Base-by-base conservation (phyloP, 2,113 vertebrate genomes). In the Collichthys lucidus region DNA sequence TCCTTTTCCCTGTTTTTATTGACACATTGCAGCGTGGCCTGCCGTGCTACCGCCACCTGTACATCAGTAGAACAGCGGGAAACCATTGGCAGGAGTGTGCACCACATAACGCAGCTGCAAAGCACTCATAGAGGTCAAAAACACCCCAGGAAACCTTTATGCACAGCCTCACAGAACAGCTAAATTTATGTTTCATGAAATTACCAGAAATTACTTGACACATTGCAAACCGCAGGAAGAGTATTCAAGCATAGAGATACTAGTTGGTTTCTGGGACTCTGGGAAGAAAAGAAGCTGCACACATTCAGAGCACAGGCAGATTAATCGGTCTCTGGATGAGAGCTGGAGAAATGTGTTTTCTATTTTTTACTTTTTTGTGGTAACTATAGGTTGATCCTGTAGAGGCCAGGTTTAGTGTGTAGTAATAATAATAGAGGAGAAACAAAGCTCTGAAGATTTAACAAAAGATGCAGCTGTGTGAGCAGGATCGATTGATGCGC, bases 381-480 rank as follows among this genome's bases (percentile, higher is more conserved):
- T n/a, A 47, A 47, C 20, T 26, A 16, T 56, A 26, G 19, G 50
- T 22, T 31, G 26, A n/a, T 60, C 29, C 10, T 7, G 47, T 16
- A 40, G 35, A 44, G 68, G 50, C 22, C 4, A 44, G 61, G 53
- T 47, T 56, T 22, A 70, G 49, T 16, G 59, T 40, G 35, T 40
- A 44, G 35, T 40, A 44, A 47, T 67, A 53, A 44, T 42, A 42
- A 73, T 16, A 61, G 59, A 67, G 31, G 20, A 44, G 49, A 70
- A 66, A 63, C 16, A 56, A 42, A 73, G 65, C 42, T 49, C 20
- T 71, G 72, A 29, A 70, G 55, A 74, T 76, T 78, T 44, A 63
- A 69, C 47, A 19, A 29, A 64, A 70, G 47, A 50, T 29, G 69
- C 57, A 60, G 77, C 76, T 70, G 78, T 71, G 76, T 46, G 86